Evolutionary conservation across 37 sponge, comb jelly and placozoan genomes (phyloP).

Genomic region (Tethya wilhelma): DNA sequence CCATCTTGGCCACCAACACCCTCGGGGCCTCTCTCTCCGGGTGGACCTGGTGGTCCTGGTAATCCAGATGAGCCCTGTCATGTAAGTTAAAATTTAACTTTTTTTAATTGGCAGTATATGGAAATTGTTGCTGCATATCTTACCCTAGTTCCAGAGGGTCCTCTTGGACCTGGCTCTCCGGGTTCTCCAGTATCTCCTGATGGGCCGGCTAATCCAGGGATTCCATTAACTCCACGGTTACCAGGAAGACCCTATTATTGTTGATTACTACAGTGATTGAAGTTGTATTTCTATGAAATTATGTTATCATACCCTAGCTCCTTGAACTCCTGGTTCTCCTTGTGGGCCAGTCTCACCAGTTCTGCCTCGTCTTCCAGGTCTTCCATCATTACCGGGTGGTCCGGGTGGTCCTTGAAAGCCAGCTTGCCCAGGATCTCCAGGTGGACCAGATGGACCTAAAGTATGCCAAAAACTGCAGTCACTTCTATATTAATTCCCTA

Average conservation of each 20-base stretch:
- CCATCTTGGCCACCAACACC: slow-evolving; percentile 24
- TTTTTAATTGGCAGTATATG: not conserved
- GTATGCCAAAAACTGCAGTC: not conserved
- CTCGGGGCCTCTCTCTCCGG: slow-evolving; percentile 19
- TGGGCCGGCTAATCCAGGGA: slow-evolving; percentile 43
- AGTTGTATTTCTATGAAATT: not conserved
- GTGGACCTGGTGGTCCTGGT: slow-evolving; percentile 44
- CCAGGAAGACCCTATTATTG: slow-evolving; percentile 59
- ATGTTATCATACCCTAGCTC: slow-evolving; percentile 47
- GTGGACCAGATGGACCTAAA: slow-evolving; percentile 51
- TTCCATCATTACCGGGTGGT: slow-evolving; percentile 19
- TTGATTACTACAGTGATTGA: not conserved
- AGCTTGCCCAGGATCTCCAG: slow-evolving; percentile 41
- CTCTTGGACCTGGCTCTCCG: slow-evolving; percentile 60
- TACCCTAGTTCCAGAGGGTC: slow-evolving; percentile 54
- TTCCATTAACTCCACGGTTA: slow-evolving; percentile 50
- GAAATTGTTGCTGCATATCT: not conserved
- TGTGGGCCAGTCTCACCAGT: slow-evolving; percentile 50
- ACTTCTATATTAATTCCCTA: not conserved
- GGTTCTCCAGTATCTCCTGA: slow-evolving; percentile 52
- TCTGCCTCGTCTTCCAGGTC: slow-evolving; percentile 43
- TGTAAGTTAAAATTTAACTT: not conserved
- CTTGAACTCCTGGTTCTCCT: slow-evolving; percentile 52
- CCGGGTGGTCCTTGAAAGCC: slow-evolving; percentile 50
- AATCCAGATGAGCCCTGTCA: slow-evolving; percentile 38